Evolutionary conservation across 2,797 vertebrate species (phyloP).

Genomic region (Crypturellus tataupa): DNA sequence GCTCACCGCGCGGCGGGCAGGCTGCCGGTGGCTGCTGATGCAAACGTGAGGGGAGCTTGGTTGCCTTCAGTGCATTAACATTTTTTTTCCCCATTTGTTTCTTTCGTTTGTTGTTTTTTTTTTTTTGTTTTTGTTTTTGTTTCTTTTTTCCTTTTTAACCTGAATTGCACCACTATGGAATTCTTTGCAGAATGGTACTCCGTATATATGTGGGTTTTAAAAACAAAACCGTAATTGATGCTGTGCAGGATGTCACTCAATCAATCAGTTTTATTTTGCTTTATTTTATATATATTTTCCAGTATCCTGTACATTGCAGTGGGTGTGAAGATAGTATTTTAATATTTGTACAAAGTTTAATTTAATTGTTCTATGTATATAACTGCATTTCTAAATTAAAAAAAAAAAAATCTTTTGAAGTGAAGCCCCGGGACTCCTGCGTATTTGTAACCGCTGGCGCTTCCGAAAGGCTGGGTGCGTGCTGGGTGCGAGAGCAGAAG

Average conservation of each 20-base stretch:
- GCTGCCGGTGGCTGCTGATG: slow-evolving; percentile 34
- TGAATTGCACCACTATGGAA: slow-evolving; percentile 76
- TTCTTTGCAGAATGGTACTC: slow-evolving; percentile 82
- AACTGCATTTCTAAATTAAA: slow-evolving; percentile 90
- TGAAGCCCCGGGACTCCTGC: slow-evolving; percentile 20
- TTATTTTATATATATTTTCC: slow-evolving; percentile 83
- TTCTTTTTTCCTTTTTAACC: slow-evolving; percentile 36
- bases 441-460: neutral
- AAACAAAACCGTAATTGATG: slow-evolving; percentile 62
- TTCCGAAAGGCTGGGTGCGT: too few relatives aligned
- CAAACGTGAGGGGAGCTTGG: slow-evolving; percentile 50
- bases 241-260: slow-evolving; percentile 81
- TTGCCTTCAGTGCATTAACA: slow-evolving; percentile 68
- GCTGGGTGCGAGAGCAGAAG: too few relatives aligned
- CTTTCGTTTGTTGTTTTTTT: neutral
- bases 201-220: slow-evolving; percentile 66
- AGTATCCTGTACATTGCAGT: slow-evolving; percentile 92
- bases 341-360: slow-evolving; percentile 98
- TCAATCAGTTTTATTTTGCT: slow-evolving; percentile 79
- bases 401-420: slow-evolving; percentile 83
- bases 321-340: slow-evolving; percentile 97
- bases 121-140: too few relatives aligned
- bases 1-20: neutral
- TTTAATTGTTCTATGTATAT: slow-evolving; percentile 96
- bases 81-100: neutral